Conservation (phyloP, 2,797 vertebrate species). For the Fratercula arctica region DNA sequence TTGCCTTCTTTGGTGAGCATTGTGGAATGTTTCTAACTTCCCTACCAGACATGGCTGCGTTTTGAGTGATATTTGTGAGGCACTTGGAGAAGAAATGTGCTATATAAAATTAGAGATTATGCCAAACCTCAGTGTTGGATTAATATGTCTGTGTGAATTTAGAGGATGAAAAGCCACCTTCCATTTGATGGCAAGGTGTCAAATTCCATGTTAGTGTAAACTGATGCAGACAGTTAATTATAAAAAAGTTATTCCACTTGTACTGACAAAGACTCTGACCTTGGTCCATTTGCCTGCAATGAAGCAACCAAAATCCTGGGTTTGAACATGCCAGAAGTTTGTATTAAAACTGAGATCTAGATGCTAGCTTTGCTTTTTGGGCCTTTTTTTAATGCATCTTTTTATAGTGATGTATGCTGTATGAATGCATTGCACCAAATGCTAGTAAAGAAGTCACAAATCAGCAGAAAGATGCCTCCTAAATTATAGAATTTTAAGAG, state of each 20-base stretch:
- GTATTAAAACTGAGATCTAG: background rate
- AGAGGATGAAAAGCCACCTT: conserved; percentile 57
- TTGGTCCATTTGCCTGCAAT: background rate
- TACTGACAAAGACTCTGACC: conserved; percentile 31
- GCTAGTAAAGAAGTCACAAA: background rate
- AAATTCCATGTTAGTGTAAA: conserved; percentile 35
- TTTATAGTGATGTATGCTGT: background rate
- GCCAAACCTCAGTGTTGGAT: conserved; percentile 60
- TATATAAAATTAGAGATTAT: conserved; percentile 54
- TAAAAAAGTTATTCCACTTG: conserved; percentile 15
- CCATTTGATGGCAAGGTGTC: conserved; percentile 37
- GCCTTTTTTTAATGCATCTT: background rate
- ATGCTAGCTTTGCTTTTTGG: background rate
- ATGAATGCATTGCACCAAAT: background rate
- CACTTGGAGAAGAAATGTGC: conserved; percentile 55
- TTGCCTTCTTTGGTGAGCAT: conserved; percentile 57
- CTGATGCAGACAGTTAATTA: conserved; percentile 31
- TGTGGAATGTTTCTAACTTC: conserved; percentile 54
- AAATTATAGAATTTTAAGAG: background rate
- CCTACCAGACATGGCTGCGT: conserved; percentile 33
- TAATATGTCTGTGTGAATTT: conserved; percentile 37
- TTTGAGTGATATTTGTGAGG: conserved; percentile 52
- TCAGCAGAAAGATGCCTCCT: background rate
- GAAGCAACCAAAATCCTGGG: background rate
- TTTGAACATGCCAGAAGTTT: background rate